These are phyloP conservation scores for Dilophus febrilis DNA, from an alignment of 2,888 invertebrate species.

Conservation along the genomic window DNA sequence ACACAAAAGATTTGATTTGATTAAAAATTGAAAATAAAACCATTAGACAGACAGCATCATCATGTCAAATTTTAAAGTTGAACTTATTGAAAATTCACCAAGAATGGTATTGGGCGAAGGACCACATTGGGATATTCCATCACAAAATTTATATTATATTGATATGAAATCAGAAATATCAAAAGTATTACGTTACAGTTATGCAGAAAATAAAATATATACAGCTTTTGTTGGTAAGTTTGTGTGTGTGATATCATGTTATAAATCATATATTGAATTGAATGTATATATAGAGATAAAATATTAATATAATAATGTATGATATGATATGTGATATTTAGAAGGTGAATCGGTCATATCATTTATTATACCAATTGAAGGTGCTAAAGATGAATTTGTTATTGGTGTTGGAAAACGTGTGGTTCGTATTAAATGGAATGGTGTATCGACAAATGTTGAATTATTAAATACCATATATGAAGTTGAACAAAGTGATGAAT, in stretches of 20 bases:
- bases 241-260: no score
- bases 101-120: constrained; percentile 43
- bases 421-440: constrained; percentile 46
- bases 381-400: constrained; percentile 40
- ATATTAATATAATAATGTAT: no score
- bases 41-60: no score
- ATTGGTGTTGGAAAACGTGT: constrained; percentile 43
- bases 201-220: constrained; percentile 32
- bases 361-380: constrained; percentile 49
- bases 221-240: constrained; percentile 30
- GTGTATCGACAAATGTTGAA: constrained; percentile 33
- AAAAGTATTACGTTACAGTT: constrained; percentile 24
- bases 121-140: constrained; percentile 48
- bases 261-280: no score
- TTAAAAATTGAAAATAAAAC: no score
- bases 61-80: constrained; percentile 19
- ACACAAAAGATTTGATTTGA: no score
- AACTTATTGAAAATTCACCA: constrained; percentile 20
- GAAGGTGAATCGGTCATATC: constrained; percentile 29
- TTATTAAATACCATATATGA: constrained; percentile 34
- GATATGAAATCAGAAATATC: constrained; percentile 33
- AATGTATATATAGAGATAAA: no score
- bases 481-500: constrained; percentile 36
- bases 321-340: no score
- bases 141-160: constrained; percentile 46